Conservation (phyloP, 2,797 vertebrate species). For the Sebastes goodei region DNA sequence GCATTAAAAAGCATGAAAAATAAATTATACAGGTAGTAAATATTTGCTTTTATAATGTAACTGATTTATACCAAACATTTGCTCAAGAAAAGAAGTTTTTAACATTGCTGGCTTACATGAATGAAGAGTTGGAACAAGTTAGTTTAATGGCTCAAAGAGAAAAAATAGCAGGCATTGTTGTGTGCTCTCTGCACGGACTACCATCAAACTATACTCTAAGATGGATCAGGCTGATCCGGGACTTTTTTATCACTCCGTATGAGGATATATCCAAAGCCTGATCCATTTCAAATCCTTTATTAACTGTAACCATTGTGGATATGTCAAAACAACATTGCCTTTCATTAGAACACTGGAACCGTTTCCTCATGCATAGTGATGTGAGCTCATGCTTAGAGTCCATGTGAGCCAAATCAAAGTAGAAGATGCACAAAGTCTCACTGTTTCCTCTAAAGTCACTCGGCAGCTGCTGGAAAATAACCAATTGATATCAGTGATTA, state of each 20-base stretch:
- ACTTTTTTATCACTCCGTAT: not conserved
- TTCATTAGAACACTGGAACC: not conserved
- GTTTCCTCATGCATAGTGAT: not conserved
- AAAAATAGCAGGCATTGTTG: not conserved
- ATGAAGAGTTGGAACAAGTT: not conserved
- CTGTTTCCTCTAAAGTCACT: slow-evolving; percentile 12
- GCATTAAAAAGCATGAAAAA: not conserved
- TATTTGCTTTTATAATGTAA: not conserved
- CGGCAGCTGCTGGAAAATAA: slow-evolving; percentile 23
- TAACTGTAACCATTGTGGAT: not conserved
- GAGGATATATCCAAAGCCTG: not conserved
- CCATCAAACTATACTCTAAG: not conserved
- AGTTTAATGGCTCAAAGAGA: not conserved
- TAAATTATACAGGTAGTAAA: not conserved
- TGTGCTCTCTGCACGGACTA: accelerated
- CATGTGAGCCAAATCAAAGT: not conserved
- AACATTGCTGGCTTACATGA: not conserved
- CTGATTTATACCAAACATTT: not conserved
- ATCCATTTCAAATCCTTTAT: not conserved
- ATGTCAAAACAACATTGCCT: not conserved
- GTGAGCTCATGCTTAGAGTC: not conserved
- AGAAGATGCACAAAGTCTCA: slow-evolving; percentile 1
- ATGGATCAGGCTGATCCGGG: not conserved
- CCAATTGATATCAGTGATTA: slow-evolving; percentile 17
- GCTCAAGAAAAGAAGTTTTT: not conserved